Base-by-base conservation (phyloP, 2,113 vertebrate genomes). In the Manacus vitellinus region DNA sequence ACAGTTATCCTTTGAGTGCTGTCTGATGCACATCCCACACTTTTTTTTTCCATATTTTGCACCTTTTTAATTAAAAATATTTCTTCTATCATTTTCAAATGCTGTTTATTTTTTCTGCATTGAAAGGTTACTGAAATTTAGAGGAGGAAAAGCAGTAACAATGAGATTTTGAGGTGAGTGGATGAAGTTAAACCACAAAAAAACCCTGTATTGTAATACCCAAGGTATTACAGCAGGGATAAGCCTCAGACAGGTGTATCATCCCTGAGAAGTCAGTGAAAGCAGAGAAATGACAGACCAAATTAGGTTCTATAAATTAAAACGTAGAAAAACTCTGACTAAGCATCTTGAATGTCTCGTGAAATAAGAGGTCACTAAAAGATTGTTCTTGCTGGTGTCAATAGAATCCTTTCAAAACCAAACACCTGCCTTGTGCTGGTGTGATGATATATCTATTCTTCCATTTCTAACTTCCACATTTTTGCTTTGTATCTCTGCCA, bases 281-380 rank as follows among this genome's bases (percentile, higher is more conserved):
- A 85, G 52, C 62, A 58, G 61, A 85, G 62, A 67, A 91, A 41
- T 31, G 83, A 94, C 94, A 94, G 62, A 27, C 78, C 6, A 78
- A 76, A 89, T 93, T 89, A 89, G n/a, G 68, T 62, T 72, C 79
- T 75, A 20, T 65, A 65, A 94, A 89, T 85, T 78, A 91, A 95
- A 87, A 94, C 12, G 39, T 66, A 85, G 27, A 75, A 70, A 84
- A 94, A 70, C 54, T 95, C 88, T 89, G 88, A 92, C 54, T 54
- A 94, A 74, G 80, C 83, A 66, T 66, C 73, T 87, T 65, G 90
- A 72, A 49, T 31, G 80, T 73, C 92, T 92, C 56, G 54, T 73
- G 86, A 94, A 96, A 89, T 85, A 73, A 79, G 72, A 95, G 85
- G 88, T 93, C 91, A 72, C 56, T 94, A 37, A 67, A 88, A 81